Conservation (phyloP, 2,888 invertebrate genomes). For the Toxonevra muliebris region DNA sequence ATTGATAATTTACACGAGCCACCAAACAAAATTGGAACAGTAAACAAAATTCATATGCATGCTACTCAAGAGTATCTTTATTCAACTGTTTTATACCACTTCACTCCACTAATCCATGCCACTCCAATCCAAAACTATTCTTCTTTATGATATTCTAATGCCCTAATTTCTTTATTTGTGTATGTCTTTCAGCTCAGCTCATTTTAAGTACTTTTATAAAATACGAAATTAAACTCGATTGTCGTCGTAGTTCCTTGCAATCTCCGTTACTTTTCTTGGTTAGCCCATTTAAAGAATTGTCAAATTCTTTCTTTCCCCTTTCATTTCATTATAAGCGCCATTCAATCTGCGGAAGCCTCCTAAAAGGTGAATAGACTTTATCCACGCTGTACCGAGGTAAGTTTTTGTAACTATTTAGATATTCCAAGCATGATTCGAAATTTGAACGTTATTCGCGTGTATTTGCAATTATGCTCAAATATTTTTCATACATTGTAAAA, state of each 20-base stretch:
- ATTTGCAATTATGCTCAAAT: slow-evolving; percentile 37
- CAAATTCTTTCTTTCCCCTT: slow-evolving; percentile 13
- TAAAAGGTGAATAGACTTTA: slow-evolving; percentile 41
- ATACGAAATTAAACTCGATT: slow-evolving; percentile 13
- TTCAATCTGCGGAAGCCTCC: slow-evolving; percentile 8
- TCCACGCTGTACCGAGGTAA: not conserved
- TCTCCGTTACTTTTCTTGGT: slow-evolving; percentile 14
- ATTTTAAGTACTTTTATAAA: slow-evolving; percentile 12
- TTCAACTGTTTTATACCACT: too few species aligned
- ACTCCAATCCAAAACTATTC: not conserved
- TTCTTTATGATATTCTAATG: slow-evolving; percentile 4
- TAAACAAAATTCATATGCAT: too few species aligned
- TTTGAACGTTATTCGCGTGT: slow-evolving; percentile 39
- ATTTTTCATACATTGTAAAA: too few species aligned
- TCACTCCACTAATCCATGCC: too few species aligned
- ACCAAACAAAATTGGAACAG: too few species aligned
- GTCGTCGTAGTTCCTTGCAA: slow-evolving; percentile 10
- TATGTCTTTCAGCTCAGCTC: not conserved
- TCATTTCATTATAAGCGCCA: slow-evolving; percentile 23
- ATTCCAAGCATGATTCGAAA: slow-evolving; percentile 39
- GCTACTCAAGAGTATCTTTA: too few species aligned
- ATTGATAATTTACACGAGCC: too few species aligned
- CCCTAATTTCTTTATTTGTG: slow-evolving; percentile 4
- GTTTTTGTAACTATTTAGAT: slow-evolving; percentile 30
- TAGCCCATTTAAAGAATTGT: slow-evolving; percentile 16